Percentiles rank a stretch among this genome's conserved stretches.
These are phyloP conservation scores for Arctopsyche grandis DNA, from an alignment of 1,140 invertebrate species.

Conservation along the genomic window DNA sequence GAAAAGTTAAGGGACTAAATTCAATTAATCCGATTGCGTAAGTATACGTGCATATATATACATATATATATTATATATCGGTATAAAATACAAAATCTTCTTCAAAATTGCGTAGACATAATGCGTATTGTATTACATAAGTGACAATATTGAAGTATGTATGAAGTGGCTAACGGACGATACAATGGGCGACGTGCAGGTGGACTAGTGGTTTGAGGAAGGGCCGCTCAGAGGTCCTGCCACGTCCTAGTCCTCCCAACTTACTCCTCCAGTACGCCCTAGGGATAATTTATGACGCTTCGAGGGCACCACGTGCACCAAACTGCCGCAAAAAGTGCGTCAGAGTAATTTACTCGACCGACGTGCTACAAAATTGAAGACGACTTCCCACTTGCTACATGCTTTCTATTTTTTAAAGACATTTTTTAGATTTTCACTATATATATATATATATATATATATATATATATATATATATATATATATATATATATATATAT, in stretches of 20 bases:
- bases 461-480: too few species aligned
- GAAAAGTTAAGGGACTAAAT: not conserved
- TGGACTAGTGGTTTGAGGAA: not conserved
- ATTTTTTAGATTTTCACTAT: not conserved
- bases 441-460: too few species aligned
- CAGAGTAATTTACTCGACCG: conserved; percentile 46
- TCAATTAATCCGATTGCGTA: not conserved
- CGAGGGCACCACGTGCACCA: conserved; percentile 41
- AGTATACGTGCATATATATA: not conserved
- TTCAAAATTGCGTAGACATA: too few species aligned
- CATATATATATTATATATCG: too few species aligned
- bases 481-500: too few species aligned
- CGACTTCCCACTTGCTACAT: conserved; percentile 25
- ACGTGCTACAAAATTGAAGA: conserved; percentile 43
- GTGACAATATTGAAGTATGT: not conserved
- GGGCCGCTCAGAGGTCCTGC: not conserved
- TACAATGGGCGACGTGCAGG: not conserved
- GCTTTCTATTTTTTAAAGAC: not conserved
- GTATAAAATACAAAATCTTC: too few species aligned
- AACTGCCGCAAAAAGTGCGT: conserved; percentile 45
- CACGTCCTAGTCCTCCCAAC: not conserved
- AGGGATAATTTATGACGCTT: conserved; percentile 46
- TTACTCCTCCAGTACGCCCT: conserved; percentile 14
- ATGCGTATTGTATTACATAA: too few species aligned
- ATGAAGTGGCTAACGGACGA: not conserved